These are phyloP conservation scores for Scaptomyza parva DNA, from an alignment of 2,888 invertebrate species.

Conservation along the genomic window DNA sequence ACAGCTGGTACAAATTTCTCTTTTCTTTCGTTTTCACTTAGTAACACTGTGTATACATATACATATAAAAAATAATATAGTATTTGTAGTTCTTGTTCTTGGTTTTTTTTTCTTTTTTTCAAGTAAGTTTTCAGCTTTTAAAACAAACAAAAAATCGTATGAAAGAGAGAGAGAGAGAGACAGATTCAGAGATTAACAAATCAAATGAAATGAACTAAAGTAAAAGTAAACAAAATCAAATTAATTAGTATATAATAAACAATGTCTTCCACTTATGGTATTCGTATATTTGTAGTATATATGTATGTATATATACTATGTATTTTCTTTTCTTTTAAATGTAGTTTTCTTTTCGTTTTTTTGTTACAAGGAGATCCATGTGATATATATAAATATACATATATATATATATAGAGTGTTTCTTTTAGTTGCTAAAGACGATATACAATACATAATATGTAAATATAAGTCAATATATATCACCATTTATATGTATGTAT, in stretches of 20 bases:
- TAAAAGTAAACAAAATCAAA: conserved; percentile 15
- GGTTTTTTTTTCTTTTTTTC: neutral
- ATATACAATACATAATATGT: conserved; percentile 18
- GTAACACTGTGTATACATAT: conserved; percentile 76
- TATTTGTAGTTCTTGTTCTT: no score
- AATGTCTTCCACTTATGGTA: conserved; percentile 52
- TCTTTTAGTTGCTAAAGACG: conserved; percentile 40
- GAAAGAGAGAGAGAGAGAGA: conserved; percentile 39
- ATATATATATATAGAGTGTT: conserved; percentile 10
- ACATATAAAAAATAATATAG: conserved; percentile 69
- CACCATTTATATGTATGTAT: conserved; percentile 9
- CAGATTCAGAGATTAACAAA: conserved; percentile 31
- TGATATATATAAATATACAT: conserved; percentile 24
- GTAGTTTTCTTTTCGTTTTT: conserved; percentile 31
- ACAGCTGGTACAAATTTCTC: conserved; percentile 38
- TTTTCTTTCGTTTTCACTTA: conserved; percentile 37
- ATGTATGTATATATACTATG: conserved; percentile 16
- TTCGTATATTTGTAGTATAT: conserved; percentile 13
- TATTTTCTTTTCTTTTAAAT: conserved; percentile 43
- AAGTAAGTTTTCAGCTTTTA: conserved; percentile 40
- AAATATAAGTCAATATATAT: conserved; percentile 19
- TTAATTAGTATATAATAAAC: conserved; percentile 37
- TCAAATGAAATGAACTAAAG: conserved; percentile 16
- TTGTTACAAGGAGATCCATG: conserved; percentile 67
- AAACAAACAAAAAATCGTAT: conserved; percentile 47